Evolutionary conservation across 2,888 invertebrate genomes (phyloP).

Genomic region (Catocala sponsa): DNA sequence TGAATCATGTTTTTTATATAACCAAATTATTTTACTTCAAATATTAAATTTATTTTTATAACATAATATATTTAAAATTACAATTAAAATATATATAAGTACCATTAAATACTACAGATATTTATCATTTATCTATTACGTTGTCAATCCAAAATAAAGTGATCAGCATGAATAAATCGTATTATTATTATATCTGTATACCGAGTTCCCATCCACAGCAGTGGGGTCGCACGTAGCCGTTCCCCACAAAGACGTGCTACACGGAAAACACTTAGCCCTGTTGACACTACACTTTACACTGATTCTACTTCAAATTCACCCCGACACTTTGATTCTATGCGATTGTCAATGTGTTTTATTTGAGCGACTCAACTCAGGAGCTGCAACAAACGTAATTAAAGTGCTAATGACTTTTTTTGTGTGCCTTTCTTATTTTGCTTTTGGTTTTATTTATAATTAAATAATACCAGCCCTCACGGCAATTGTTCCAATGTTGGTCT

Average conservation of each 20-base stretch:
- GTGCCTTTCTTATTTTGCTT: neutral
- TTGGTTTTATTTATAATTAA: neutral
- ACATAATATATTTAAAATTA: no score
- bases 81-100: no score
- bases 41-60: no score
- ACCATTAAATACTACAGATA: no score
- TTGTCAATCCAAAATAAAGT: no score
- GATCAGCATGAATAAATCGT: neutral
- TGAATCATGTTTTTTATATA: no score
- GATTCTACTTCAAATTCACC: conserved; percentile 70
- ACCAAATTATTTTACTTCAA: no score
- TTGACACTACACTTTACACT: conserved; percentile 85
- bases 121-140: no score
- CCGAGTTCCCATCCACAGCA: conserved; percentile 28
- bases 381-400: conserved; percentile 35
- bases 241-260: conserved; percentile 80
- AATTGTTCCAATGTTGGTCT: no score
- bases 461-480: no score
- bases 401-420: conserved; percentile 28
- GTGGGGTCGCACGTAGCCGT: conserved; percentile 23
- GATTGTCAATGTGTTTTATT: conserved; percentile 47
- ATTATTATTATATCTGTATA: conserved; percentile 30
- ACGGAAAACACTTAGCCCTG: conserved; percentile 84
- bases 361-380: conserved; percentile 24
- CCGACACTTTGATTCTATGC: conserved; percentile 61